Conservation (phyloP, 2,888 invertebrate species). For the Volucella inanis region DNA sequence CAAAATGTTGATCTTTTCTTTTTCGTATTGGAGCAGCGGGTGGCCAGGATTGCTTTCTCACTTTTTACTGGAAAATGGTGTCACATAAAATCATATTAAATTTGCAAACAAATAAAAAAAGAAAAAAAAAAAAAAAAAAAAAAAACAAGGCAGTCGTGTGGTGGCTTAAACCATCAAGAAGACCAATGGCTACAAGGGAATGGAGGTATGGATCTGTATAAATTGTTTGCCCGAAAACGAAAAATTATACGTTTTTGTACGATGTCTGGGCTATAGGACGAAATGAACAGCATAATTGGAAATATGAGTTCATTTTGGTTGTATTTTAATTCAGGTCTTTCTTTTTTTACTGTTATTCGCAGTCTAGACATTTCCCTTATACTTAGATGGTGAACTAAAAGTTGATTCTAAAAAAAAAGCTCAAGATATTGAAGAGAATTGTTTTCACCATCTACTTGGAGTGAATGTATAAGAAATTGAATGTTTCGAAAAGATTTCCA, state of each 20-base stretch:
- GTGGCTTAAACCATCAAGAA: slow-evolving; percentile 6
- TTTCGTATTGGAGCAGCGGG: slow-evolving; percentile 9
- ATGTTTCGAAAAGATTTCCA: too few species aligned
- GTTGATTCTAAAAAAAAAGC: background rate
- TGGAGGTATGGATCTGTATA: slow-evolving; percentile 2
- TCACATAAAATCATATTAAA: slow-evolving; percentile 63
- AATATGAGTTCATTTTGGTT: slow-evolving; percentile 25
- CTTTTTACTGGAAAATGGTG: slow-evolving; percentile 29
- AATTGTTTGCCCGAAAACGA: background rate
- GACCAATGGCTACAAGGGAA: background rate
- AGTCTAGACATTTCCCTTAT: slow-evolving; percentile 31
- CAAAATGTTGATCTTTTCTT: slow-evolving; percentile 29
- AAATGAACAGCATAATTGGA: slow-evolving; percentile 23
- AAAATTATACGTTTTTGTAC: background rate
- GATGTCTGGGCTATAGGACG: background rate
- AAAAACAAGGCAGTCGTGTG: background rate
- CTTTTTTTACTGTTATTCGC: background rate
- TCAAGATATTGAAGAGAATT: too few species aligned
- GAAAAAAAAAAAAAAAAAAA: background rate
- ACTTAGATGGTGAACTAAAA: slow-evolving; percentile 6
- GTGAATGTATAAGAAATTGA: too few species aligned
- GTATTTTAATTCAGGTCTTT: slow-evolving; percentile 3
- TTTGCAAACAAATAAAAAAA: slow-evolving; percentile 11
- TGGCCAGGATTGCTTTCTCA: slow-evolving; percentile 17
- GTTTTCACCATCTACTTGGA: too few species aligned